These are phyloP conservation scores for Leistus spinibarbis DNA, from an alignment of 2,888 invertebrate genomes.

Conservation along the genomic window DNA sequence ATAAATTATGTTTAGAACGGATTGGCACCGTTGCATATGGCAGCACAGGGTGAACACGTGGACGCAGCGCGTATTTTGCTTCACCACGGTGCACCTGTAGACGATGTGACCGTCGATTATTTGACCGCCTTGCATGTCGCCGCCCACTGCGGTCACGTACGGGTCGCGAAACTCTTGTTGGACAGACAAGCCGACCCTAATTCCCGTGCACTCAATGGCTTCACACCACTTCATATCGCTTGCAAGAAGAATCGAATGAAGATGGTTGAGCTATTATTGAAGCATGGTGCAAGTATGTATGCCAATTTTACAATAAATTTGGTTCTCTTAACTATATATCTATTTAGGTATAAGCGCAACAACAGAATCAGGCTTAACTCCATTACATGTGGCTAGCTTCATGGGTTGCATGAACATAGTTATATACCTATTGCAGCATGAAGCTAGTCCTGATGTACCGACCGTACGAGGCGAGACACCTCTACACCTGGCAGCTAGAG, in stretches of 20 bases:
- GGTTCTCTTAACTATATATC: conserved; percentile 10
- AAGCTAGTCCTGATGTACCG: conserved; percentile 91
- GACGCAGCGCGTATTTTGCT: conserved; percentile 92
- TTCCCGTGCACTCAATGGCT: conserved; percentile 94
- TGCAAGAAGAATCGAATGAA: conserved; percentile 99
- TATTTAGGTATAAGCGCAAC: conserved; percentile 67
- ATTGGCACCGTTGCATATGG: conserved; percentile 97
- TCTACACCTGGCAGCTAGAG: conserved; percentile 92
- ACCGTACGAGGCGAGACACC: conserved; percentile 98
- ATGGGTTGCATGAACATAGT: conserved; percentile 99
- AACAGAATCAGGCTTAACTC: conserved; percentile 86
- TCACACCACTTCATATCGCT: conserved; percentile 97
- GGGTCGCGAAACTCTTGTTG: conserved; percentile 89
- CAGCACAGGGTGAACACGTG: conserved; percentile 97
- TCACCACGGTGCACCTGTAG: conserved; percentile 94
- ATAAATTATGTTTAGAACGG: conserved; percentile 69
- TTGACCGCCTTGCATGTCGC: conserved; percentile 96
- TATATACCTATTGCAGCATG: conserved; percentile 91
- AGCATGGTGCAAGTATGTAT: conserved; percentile 89
- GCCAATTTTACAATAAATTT: no score
- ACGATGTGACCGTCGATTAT: conserved; percentile 98
- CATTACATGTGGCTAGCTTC: conserved; percentile 96
- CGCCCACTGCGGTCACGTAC: conserved; percentile 91
- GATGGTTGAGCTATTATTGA: conserved; percentile 92
- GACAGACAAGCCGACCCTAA: conserved; percentile 97